Evolutionary conservation across 2,797 vertebrate genomes (phyloP).

Genomic region (Tolypeutes matacus): DNA sequence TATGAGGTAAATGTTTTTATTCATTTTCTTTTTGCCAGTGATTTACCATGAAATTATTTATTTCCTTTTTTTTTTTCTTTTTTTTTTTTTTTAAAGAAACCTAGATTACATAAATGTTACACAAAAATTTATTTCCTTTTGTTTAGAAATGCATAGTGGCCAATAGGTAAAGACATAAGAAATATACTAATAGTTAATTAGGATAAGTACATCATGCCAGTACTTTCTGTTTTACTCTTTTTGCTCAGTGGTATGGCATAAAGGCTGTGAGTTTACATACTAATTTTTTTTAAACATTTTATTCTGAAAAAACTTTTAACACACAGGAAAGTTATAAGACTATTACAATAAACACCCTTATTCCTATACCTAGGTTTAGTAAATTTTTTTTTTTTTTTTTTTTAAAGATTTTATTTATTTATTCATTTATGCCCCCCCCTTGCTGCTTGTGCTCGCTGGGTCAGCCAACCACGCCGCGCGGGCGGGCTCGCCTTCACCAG

Average conservation of each 20-base stretch:
- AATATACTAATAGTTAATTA: constrained; percentile 41
- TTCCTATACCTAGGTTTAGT: background rate
- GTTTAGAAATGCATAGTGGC: constrained; percentile 49
- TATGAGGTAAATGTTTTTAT: background rate
- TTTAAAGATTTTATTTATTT: too few relatives aligned
- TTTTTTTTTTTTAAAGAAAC: too few relatives aligned
- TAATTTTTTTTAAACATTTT: constrained; percentile 38
- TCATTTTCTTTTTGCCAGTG: constrained; percentile 28
- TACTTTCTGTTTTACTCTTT: constrained; percentile 32
- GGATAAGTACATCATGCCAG: background rate
- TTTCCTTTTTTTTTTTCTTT: background rate
- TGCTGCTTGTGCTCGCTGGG: too few relatives aligned
- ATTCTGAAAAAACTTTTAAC: constrained; percentile 34
- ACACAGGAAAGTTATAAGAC: background rate
- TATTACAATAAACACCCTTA: background rate
- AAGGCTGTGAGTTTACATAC: constrained; percentile 27
- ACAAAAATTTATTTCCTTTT: constrained; percentile 46
- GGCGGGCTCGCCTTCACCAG: too few relatives aligned
- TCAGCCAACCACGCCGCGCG: too few relatives aligned
- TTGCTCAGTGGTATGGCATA: constrained; percentile 2
- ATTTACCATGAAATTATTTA: constrained; percentile 30
- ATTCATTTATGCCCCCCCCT: too few relatives aligned
- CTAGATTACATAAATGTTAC: too few relatives aligned
- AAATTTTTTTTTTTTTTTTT: too few relatives aligned
- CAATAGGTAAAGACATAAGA: constrained; percentile 45